Evolutionary conservation across 2,888 invertebrate species (phyloP).

Genomic region (Amphimallon solstitiale): DNA sequence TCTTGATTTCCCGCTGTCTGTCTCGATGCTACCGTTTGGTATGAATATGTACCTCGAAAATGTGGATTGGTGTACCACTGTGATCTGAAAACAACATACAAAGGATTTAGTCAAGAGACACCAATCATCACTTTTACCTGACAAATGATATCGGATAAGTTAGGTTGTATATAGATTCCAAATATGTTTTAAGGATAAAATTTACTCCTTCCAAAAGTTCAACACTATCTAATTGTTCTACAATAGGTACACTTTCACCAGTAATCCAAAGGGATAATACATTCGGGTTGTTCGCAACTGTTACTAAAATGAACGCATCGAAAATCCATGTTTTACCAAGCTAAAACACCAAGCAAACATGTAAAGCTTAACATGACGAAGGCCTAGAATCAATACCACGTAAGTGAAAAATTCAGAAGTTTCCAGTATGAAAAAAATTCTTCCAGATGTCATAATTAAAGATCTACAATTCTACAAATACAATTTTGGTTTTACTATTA

Average conservation of each 20-base stretch:
- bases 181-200: constrained; percentile 65
- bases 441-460: too few species aligned
- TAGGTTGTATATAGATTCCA: constrained; percentile 64
- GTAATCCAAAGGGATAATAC: constrained; percentile 74
- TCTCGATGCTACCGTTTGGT: constrained; percentile 41
- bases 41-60: constrained; percentile 61
- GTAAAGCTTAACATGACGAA: too few species aligned
- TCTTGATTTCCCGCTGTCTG: constrained; percentile 26
- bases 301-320: constrained; percentile 71
- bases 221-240: constrained; percentile 69
- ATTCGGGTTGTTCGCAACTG: constrained; percentile 69
- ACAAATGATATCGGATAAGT: constrained; percentile 60
- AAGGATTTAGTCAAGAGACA: background rate
- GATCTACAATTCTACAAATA: too few species aligned
- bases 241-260: constrained; percentile 69
- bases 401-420: too few species aligned
- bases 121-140: constrained; percentile 45
- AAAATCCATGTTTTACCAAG: constrained; percentile 66
- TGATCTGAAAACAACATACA: constrained; percentile 64
- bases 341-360: constrained; percentile 47
- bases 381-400: too few species aligned
- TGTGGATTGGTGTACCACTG: constrained; percentile 73
- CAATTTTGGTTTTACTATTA: too few species aligned
- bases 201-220: constrained; percentile 65
- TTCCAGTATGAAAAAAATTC: too few species aligned